Conservation (phyloP, 2,888 invertebrate genomes). For the Acronicta alni region DNA sequence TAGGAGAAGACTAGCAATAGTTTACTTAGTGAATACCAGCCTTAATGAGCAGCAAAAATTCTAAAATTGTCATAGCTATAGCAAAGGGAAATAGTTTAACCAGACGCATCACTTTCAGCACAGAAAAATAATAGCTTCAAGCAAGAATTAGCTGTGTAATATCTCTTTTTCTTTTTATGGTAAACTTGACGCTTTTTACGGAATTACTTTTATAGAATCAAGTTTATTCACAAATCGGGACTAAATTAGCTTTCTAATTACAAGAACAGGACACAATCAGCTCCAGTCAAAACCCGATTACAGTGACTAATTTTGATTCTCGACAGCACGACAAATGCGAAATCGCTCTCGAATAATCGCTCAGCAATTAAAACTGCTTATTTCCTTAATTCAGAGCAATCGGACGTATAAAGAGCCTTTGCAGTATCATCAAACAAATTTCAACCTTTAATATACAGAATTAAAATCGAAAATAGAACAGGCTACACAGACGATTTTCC, state of each 20-base stretch:
- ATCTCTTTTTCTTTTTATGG: no score
- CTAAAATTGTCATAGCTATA: no score
- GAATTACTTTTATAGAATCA: no score
- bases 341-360: conserved; percentile 81
- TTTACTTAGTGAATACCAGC: no score
- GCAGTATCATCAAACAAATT: conserved; percentile 47
- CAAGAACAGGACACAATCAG: conserved; percentile 21
- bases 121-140: no score
- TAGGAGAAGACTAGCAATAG: no score
- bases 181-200: no score
- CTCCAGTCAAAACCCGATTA: conserved; percentile 33
- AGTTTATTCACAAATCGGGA: conserved; percentile 11
- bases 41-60: no score
- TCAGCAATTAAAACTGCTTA: conserved; percentile 86
- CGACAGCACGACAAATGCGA: conserved; percentile 66
- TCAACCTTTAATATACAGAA: conserved; percentile 23
- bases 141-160: not conserved
- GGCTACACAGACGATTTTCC: conserved; percentile 57
- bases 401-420: conserved; percentile 75
- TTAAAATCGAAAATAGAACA: conserved; percentile 39
- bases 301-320: conserved; percentile 58
- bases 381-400: conserved; percentile 86
- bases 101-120: no score
- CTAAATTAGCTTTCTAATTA: conserved; percentile 31
- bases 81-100: no score